Conservation (phyloP, 2,888 invertebrate species). For the Lymantria dispar region DNA sequence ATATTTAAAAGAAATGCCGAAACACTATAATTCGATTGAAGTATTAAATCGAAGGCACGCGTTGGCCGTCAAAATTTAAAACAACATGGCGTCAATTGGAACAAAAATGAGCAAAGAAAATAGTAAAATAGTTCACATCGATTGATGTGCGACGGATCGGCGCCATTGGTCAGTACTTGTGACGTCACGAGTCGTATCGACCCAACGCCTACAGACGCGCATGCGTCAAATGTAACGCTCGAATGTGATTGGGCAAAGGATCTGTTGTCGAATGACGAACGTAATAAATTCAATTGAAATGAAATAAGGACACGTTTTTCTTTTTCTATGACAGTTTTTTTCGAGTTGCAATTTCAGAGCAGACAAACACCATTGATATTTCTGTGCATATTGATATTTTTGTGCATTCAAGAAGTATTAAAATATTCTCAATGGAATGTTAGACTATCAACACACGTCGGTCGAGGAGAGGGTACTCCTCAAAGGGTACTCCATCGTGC, state of each 20-base stretch:
- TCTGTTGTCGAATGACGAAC: conserved; percentile 44
- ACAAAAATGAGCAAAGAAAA: conserved; percentile 13
- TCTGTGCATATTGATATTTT: no score
- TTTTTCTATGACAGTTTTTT: background rate
- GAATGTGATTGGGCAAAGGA: conserved; percentile 54
- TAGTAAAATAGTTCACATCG: conserved; percentile 63
- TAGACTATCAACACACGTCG: no score
- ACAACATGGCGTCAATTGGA: conserved; percentile 10
- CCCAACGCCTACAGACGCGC: conserved; percentile 71
- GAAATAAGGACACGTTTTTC: background rate
- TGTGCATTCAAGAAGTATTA: no score
- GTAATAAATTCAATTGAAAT: conserved; percentile 42
- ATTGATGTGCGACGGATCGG: conserved; percentile 65
- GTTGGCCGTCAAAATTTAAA: conserved; percentile 44
- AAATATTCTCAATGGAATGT: no score
- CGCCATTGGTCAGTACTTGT: conserved; percentile 70
- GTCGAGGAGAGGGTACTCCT: no score
- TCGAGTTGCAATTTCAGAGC: no score
- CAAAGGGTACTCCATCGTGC: no score
- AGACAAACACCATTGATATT: no score
- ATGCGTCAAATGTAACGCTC: conserved; percentile 54
- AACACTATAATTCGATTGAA: no score
- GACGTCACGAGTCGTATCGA: conserved; percentile 74
- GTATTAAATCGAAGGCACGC: no score
- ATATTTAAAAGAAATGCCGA: no score